These are phyloP conservation scores for Esperia sulphurella DNA, from an alignment of 2,888 invertebrate species.

Conservation along the genomic window DNA sequence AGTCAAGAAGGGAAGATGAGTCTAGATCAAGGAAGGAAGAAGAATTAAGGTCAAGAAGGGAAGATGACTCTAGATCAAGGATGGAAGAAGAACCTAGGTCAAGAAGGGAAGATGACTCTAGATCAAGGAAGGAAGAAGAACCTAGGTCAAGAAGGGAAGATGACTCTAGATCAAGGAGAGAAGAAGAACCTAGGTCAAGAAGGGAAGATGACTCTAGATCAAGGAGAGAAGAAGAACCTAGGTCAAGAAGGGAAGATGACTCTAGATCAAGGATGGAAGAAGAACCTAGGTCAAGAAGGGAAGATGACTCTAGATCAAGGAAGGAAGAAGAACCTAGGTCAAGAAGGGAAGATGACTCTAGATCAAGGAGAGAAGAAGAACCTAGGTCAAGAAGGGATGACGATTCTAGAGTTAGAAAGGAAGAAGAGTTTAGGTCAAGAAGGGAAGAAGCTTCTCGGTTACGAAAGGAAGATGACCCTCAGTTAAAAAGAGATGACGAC, in stretches of 20 bases:
- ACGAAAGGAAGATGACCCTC: slow-evolving; percentile 6
- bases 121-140: slow-evolving; percentile 8
- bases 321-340: slow-evolving; percentile 6
- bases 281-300: slow-evolving; percentile 6
- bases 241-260: slow-evolving; percentile 12
- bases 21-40: slow-evolving; percentile 13
- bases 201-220: slow-evolving; percentile 8
- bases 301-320: slow-evolving; percentile 4
- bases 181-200: slow-evolving; percentile 10
- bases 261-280: slow-evolving; percentile 11
- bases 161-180: slow-evolving; percentile 15
- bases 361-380: slow-evolving; percentile 7
- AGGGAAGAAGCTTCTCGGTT: slow-evolving; percentile 8
- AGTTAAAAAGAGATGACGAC: slow-evolving; percentile 12
- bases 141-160: slow-evolving; percentile 11
- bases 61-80: slow-evolving; percentile 5
- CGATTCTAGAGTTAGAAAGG: slow-evolving; percentile 15
- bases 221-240: slow-evolving; percentile 6
- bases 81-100: slow-evolving; percentile 5
- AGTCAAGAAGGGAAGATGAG: slow-evolving; percentile 8
- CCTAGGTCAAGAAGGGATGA: neutral
- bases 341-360: no score
- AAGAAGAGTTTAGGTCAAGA: slow-evolving; percentile 10
- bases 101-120: slow-evolving; percentile 5
- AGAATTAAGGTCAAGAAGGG: slow-evolving; percentile 10